phyloP scores from a whole-genome alignment of 2,888 invertebrate genomes.

The Drosophila borealis region DNA sequence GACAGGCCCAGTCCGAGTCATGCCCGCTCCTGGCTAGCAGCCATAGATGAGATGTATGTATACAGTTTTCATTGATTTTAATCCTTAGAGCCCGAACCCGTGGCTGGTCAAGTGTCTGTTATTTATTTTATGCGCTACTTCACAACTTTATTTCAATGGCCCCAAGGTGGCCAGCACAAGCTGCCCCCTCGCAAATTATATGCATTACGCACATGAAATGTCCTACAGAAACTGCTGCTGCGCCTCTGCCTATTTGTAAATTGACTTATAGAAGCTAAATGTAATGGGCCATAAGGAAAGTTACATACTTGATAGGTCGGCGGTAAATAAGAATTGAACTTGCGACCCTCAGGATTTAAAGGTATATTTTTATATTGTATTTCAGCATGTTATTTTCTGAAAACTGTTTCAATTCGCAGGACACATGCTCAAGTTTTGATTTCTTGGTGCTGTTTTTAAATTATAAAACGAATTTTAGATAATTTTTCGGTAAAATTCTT shows the following conservation, averaged over 20 bases:
- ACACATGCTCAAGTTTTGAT: too few relatives aligned
- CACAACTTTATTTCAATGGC: conserved; percentile 77
- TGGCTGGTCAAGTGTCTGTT: conserved; percentile 68
- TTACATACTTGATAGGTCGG: conserved; percentile 5
- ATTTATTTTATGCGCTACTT: conserved; percentile 78
- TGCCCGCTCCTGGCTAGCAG: conserved; percentile 65
- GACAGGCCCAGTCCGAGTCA: conserved; percentile 8
- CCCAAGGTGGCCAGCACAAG: conserved; percentile 20
- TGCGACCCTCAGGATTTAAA: too few relatives aligned
- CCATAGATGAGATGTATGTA: conserved; percentile 40
- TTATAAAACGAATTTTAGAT: too few relatives aligned
- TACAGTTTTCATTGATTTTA: conserved; percentile 69
- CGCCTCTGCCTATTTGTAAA: conserved; percentile 47
- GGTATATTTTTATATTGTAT: too few relatives aligned
- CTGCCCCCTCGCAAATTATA: conserved; percentile 64
- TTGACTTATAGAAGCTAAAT: conserved; percentile 66
- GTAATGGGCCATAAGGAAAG: conserved; percentile 1
- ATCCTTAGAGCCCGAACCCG: conserved; percentile 48
- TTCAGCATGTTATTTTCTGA: too few relatives aligned
- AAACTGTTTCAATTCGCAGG: too few relatives aligned
- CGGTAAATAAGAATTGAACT: neutral
- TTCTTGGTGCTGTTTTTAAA: too few relatives aligned
- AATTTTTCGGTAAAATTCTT: too few relatives aligned
- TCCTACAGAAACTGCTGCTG: conserved; percentile 19
- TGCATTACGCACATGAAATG: conserved; percentile 71